Evolutionary conservation across 1,140 invertebrate species (phyloP).

Genomic region (Acromyrmex charruanus): DNA sequence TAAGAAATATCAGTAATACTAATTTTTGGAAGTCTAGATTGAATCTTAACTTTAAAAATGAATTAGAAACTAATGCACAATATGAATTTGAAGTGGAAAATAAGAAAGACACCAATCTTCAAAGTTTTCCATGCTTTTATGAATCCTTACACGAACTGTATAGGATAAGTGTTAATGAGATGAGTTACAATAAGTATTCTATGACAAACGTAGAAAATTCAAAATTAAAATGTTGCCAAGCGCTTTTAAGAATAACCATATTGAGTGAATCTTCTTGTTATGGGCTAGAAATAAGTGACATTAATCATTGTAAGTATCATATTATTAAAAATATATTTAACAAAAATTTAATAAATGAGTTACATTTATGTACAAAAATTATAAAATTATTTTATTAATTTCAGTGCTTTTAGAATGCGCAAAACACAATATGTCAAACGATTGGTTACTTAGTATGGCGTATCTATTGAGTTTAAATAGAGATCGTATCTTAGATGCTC

Average conservation of each 20-base stretch:
- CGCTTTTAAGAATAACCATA: slow-evolving; percentile 83
- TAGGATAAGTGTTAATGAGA: slow-evolving; percentile 80
- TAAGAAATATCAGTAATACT: slow-evolving; percentile 81
- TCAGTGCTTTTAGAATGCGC: slow-evolving; percentile 84
- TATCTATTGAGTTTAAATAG: slow-evolving; percentile 82
- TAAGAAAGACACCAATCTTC: slow-evolving; percentile 66
- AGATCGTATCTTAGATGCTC: slow-evolving; percentile 66
- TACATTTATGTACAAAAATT: slow-evolving; percentile 37
- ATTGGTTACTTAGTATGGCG: slow-evolving; percentile 82
- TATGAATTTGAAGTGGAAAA: slow-evolving; percentile 67
- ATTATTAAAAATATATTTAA: slow-evolving; percentile 23
- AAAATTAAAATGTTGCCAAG: slow-evolving; percentile 83
- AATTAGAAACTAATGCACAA: slow-evolving; percentile 63
- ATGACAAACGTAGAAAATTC: slow-evolving; percentile 78
- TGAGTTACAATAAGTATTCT: slow-evolving; percentile 82
- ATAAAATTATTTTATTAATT: slow-evolving; percentile 62
- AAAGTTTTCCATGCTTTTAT: slow-evolving; percentile 85
- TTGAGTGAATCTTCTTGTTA: slow-evolving; percentile 83
- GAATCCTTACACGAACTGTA: slow-evolving; percentile 78
- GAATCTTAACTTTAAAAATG: slow-evolving; percentile 75
- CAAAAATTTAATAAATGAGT: slow-evolving; percentile 20
- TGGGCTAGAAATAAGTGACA: slow-evolving; percentile 81
- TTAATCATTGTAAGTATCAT: slow-evolving; percentile 81
- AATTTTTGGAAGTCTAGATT: slow-evolving; percentile 84
- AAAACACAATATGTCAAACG: slow-evolving; percentile 81